A percentile compares a stretch with the other conserved stretches of the same genome.
Evolutionary conservation across 2,113 vertebrate genomes (phyloP).

Genomic region (Ia io): DNA sequence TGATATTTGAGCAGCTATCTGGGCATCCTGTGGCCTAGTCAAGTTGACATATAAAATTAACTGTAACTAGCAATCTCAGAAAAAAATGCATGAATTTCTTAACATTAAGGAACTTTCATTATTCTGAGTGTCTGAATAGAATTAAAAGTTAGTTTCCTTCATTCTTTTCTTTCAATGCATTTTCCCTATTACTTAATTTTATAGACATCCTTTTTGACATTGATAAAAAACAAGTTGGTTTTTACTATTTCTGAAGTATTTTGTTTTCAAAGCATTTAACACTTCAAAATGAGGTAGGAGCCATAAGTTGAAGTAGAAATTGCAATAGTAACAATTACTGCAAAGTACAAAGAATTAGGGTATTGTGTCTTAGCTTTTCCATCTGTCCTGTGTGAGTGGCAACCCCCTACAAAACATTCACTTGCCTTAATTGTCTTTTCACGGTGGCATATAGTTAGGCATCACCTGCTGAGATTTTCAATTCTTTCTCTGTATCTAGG

Average conservation of each 20-base stretch:
- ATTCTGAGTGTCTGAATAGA: background rate
- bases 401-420: background rate
- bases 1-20: background rate
- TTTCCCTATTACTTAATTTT: background rate
- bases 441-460: background rate
- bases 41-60: conserved; percentile 27
- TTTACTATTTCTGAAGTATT: conserved; percentile 5
- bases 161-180: background rate
- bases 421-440: background rate
- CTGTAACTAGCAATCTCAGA: background rate
- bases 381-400: background rate
- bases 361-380: background rate
- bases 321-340: background rate
- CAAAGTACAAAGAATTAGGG: background rate
- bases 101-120: background rate
- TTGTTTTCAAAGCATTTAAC: conserved; percentile 43
- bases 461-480: background rate
- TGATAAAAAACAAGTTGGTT: background rate
- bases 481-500: background rate
- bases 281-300: conserved; percentile 33
- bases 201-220: background rate
- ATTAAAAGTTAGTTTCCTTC: background rate
- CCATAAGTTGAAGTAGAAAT: conserved; percentile 29
- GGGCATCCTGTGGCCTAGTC: background rate
- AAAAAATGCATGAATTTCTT: background rate